A percentile compares a stretch with the other conserved stretches of the same genome.
Evolutionary conservation across 2,797 vertebrate genomes (phyloP).

Genomic region (Loriculus beryllinus): DNA sequence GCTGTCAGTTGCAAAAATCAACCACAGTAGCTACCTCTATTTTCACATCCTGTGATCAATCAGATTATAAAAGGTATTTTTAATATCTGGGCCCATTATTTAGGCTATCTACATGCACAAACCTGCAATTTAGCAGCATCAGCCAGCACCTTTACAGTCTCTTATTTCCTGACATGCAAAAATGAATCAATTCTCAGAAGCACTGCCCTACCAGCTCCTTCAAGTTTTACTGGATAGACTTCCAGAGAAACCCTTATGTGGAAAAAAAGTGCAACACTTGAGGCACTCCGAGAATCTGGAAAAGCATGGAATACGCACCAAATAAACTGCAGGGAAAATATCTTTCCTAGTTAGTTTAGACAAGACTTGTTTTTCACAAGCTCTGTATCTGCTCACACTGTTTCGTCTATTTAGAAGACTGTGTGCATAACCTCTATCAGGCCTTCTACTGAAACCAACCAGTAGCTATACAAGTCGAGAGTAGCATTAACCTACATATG

Average conservation of each 20-base stretch:
- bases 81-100: background rate
- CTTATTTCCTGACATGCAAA: background rate
- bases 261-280: background rate
- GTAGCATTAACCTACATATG: background rate
- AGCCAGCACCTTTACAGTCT: background rate
- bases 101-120: background rate
- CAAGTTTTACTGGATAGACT: background rate
- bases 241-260: background rate
- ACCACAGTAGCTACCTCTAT: background rate
- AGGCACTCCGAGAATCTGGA: background rate
- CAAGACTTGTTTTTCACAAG: background rate
- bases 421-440: accelerated
- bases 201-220: background rate
- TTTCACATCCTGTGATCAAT: background rate
- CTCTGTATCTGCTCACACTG: background rate
- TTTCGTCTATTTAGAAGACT: background rate
- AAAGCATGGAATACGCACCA: background rate
- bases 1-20: background rate
- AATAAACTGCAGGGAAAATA: background rate
- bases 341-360: background rate
- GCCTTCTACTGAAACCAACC: background rate
- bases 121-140: background rate
- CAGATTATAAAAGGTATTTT: background rate
- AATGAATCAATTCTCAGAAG: background rate
- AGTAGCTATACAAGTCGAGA: background rate